A percentile compares a stretch with the other conserved stretches of the same genome.
These are phyloP conservation scores for Tetrax tetrax DNA, from an alignment of 2,113 vertebrate genomes.

Conservation along the genomic window DNA sequence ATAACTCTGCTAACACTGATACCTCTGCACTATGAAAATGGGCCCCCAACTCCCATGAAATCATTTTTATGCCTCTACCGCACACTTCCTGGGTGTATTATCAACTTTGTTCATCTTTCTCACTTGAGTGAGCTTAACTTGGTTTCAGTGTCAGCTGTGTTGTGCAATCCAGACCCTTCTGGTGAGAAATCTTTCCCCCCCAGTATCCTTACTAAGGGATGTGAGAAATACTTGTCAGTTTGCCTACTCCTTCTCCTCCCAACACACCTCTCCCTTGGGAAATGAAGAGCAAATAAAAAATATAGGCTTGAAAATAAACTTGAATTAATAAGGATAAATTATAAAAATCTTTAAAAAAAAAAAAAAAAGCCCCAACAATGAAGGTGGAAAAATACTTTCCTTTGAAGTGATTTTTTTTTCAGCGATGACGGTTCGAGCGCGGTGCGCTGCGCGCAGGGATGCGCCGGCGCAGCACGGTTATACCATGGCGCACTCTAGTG, in stretches of 20 bases:
- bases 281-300: background rate
- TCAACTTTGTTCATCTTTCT: background rate
- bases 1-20: background rate
- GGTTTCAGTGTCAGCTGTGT: background rate
- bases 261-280: background rate
- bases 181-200: background rate
- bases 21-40: background rate
- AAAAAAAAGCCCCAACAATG: accelerated
- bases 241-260: background rate
- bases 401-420: background rate
- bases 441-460: accelerated
- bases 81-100: background rate
- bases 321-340: background rate
- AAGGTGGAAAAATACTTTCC: background rate
- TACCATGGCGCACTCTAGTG: constrained; percentile 42
- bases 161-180: background rate
- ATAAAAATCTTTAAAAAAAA: background rate
- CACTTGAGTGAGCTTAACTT: background rate
- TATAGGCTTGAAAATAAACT: background rate
- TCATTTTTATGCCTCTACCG: background rate
- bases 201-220: background rate
- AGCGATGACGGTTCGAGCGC: accelerated
- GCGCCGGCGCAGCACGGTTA: background rate
- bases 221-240: background rate
- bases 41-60: background rate